Evolutionary conservation across 2,797 vertebrate genomes (phyloP).

Genomic region (Meriones psammophilus): DNA sequence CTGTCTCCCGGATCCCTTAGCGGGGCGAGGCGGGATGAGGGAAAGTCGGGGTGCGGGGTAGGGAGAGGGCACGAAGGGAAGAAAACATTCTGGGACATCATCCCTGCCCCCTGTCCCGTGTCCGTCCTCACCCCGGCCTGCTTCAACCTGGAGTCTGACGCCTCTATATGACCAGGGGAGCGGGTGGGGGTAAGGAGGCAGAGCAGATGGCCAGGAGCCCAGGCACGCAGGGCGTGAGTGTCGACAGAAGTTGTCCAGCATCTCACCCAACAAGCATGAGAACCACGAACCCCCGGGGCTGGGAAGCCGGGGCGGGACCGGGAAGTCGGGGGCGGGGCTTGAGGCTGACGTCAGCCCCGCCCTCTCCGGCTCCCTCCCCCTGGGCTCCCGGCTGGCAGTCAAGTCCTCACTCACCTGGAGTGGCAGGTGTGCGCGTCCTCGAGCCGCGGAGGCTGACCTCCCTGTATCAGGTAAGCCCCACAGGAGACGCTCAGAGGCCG

Average conservation of each 20-base stretch:
- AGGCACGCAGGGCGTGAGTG: neutral
- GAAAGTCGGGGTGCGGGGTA: neutral
- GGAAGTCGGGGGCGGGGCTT: neutral
- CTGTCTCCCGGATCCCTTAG: neutral
- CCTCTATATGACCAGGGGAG: neutral
- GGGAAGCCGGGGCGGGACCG: conserved; percentile 40
- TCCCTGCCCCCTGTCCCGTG: neutral
- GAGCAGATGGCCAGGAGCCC: neutral
- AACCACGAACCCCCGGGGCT: neutral
- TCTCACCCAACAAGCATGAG: neutral
- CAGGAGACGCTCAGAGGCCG: neutral
- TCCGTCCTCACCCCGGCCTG: neutral
- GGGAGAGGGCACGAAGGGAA: neutral
- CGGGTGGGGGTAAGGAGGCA: neutral
- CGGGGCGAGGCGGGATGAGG: neutral
- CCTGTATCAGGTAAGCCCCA: conserved; percentile 67
- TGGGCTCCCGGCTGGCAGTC: rapidly evolving
- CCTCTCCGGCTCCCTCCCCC: conserved; percentile 16
- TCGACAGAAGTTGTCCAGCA: neutral
- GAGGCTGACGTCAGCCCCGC: conserved; percentile 42
- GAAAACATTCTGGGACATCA: neutral
- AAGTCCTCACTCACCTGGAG: conserved; percentile 71
- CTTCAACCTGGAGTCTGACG: neutral
- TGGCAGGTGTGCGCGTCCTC: conserved; percentile 68
- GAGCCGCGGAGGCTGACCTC: neutral